phyloP scores from a whole-genome alignment of 2,888 invertebrate species.

The Andrena fulva region DNA sequence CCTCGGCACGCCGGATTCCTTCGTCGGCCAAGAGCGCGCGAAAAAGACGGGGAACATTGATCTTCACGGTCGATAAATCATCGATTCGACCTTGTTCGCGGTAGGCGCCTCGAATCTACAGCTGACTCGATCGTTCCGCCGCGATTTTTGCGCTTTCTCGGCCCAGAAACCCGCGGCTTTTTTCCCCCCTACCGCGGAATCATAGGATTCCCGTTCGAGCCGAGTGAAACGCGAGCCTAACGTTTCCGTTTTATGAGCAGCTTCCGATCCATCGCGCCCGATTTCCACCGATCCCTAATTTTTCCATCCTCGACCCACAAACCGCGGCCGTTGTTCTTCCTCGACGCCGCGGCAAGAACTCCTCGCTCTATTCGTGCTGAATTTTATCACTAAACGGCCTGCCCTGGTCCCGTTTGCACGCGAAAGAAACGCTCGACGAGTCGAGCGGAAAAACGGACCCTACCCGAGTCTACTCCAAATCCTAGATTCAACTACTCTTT shows the following conservation, averaged over 20 bases:
- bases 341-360: constrained; percentile 1
- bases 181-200: constrained; percentile 47
- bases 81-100: constrained; percentile 60
- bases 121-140: constrained; percentile 46
- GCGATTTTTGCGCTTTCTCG: constrained; percentile 78
- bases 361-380: background rate
- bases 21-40: constrained; percentile 52
- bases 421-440: background rate
- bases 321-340: constrained; percentile 41
- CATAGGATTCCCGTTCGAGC: constrained; percentile 41
- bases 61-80: constrained; percentile 66
- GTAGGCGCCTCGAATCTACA: constrained; percentile 36
- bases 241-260: constrained; percentile 71
- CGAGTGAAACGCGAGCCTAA: constrained; percentile 66
- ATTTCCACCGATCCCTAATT: constrained; percentile 64
- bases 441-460: background rate
- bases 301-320: constrained; percentile 64
- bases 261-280: constrained; percentile 60
- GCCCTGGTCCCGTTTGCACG: background rate
- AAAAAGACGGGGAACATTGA: constrained; percentile 50
- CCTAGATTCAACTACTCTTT: no score
- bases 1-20: background rate
- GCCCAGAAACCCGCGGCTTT: constrained; percentile 74
- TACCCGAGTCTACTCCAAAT: no score
- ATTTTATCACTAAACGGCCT: background rate